Evolutionary conservation across 2,113 vertebrate genomes (phyloP).

Genomic region (Epinephelus cyanopodus): DNA sequence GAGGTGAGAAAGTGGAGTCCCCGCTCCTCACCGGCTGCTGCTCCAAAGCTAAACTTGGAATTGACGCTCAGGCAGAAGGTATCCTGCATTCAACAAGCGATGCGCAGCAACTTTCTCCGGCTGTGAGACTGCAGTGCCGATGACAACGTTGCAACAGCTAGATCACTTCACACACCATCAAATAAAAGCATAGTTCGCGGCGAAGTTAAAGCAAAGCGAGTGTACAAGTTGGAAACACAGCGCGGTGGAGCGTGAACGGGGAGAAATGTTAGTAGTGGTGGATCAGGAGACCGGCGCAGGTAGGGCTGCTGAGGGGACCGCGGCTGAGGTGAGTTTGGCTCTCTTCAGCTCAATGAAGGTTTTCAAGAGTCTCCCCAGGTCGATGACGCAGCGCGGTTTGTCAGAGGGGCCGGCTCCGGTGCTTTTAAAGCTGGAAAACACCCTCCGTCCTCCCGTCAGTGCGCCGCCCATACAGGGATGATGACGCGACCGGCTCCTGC

Average conservation of each 20-base stretch:
- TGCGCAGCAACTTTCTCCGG: conserved; percentile 68
- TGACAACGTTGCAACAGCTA: background rate
- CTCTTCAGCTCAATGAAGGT: conserved; percentile 62
- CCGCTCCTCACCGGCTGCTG: conserved; percentile 82
- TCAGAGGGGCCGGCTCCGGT: conserved; percentile 84
- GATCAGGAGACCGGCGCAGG: conserved; percentile 34
- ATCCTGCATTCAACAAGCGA: conserved; percentile 87
- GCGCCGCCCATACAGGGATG: conserved; percentile 88
- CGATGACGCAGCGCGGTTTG: conserved; percentile 89
- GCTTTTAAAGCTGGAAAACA: conserved; percentile 98
- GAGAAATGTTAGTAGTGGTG: background rate
- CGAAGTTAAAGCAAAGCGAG: background rate
- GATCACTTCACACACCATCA: conserved; percentile 42
- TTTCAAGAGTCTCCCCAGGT: conserved; percentile 82
- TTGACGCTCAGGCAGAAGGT: conserved; percentile 74
- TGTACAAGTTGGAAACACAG: conserved; percentile 18
- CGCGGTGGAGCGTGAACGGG: background rate
- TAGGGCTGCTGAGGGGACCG: conserved; percentile 34
- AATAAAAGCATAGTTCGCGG: conserved; percentile 51
- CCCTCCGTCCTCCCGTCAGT: conserved; percentile 80
- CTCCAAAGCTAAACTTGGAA: conserved; percentile 87
- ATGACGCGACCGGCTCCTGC: conserved; percentile 86
- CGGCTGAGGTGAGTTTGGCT: conserved; percentile 63
- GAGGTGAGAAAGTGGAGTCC: conserved; percentile 79
- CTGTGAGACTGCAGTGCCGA: conserved; percentile 11